These are phyloP conservation scores for Philopotamus ludificatus DNA, from an alignment of 1,140 invertebrate species.

Conservation along the genomic window DNA sequence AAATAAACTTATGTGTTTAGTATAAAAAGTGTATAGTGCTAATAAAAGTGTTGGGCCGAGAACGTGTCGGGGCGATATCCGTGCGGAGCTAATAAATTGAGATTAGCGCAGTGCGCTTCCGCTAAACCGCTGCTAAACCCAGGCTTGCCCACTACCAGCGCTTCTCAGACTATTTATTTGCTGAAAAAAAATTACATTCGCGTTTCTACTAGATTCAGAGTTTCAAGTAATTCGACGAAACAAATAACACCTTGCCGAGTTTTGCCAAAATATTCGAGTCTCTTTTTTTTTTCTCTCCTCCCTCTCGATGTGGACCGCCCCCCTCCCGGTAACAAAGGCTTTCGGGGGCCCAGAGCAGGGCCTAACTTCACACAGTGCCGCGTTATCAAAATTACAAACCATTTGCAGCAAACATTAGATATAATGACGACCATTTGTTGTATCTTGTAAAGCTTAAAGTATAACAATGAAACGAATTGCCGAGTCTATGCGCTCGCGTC, in stretches of 20 bases:
- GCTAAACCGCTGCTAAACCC: slow-evolving; percentile 39
- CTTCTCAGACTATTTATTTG: neutral
- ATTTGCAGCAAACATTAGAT: slow-evolving; percentile 42
- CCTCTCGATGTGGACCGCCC: neutral
- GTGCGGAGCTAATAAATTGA: slow-evolving; percentile 41
- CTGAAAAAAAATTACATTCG: no score
- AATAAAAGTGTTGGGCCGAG: slow-evolving; percentile 36
- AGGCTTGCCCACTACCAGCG: slow-evolving; percentile 11
- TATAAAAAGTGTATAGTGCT: no score
- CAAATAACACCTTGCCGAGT: slow-evolving; percentile 1
- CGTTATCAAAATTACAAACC: slow-evolving; percentile 43
- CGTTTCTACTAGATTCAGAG: no score
- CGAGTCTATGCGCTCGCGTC: slow-evolving; percentile 28
- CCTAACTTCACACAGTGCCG: slow-evolving; percentile 22
- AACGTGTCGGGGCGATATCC: slow-evolving; percentile 30
- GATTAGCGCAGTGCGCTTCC: slow-evolving; percentile 40
- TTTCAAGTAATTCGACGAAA: neutral
- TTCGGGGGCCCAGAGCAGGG: neutral
- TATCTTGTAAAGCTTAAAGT: slow-evolving; percentile 41
- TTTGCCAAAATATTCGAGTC: neutral
- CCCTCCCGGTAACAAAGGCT: slow-evolving; percentile 4
- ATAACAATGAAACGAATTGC: slow-evolving; percentile 39
- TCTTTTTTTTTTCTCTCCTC: slow-evolving; percentile 1
- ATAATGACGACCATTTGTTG: slow-evolving; percentile 42
- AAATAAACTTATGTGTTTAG: no score